Percentiles rank a stretch among this genome's conserved stretches.
Conservation (phyloP, 2,797 vertebrate species). For the Gobionotothen gibberifrons region DNA sequence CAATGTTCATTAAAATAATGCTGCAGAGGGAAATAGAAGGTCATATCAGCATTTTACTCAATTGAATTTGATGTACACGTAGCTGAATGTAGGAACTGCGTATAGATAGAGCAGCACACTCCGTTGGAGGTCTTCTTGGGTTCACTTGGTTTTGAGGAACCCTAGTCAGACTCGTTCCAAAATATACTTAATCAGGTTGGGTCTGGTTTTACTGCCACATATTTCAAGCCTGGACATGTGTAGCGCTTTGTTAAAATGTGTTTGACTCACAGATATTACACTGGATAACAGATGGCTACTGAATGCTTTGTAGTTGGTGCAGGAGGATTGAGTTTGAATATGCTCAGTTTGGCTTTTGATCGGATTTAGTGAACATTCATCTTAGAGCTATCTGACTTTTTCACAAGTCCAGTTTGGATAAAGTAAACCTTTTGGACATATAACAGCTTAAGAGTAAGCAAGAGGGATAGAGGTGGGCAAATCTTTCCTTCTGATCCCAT, state of each 20-base stretch:
- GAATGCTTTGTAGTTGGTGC: conserved; percentile 10
- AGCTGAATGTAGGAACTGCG: background rate
- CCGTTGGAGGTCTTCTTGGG: background rate
- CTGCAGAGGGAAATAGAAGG: background rate
- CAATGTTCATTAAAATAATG: conserved; percentile 16
- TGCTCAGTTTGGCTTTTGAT: background rate
- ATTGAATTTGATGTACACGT: background rate
- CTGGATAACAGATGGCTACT: background rate
- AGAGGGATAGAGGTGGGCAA: background rate
- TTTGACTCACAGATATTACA: background rate
- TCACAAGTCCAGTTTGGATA: background rate
- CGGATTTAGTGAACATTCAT: background rate
- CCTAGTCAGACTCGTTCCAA: background rate
- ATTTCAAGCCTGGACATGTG: background rate
- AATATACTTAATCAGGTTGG: conserved; percentile 3
- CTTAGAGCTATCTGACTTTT: background rate
- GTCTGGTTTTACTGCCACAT: conserved; percentile 1
- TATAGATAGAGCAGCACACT: background rate
- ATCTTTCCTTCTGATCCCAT: background rate
- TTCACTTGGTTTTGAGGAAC: conserved; percentile 6
- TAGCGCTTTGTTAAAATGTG: background rate
- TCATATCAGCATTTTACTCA: conserved; percentile 21
- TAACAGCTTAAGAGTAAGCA: background rate
- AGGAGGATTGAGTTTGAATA: background rate
- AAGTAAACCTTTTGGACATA: background rate